Evolutionary conservation across 64 coral and sea anemone genomes (phyloP), one percentile per base, ranked within the genome.

Genomic region (Montipora efflorescens): DNA sequence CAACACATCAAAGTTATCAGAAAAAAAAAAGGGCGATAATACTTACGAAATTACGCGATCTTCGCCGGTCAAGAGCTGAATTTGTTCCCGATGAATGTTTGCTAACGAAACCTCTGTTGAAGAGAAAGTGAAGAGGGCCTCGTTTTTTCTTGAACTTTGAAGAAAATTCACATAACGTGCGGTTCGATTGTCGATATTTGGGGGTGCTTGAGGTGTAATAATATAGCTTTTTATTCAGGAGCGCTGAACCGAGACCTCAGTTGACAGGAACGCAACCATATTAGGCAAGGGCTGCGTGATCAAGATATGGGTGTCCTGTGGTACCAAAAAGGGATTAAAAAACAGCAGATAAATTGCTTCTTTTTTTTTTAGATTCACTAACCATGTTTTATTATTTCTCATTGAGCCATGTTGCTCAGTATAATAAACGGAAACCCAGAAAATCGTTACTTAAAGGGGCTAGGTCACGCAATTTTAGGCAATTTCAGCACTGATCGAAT

Each of bases 1-100:
- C 14, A 9, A 49, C 44, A 21, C 45, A 12, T 49, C 10, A 16
- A 47, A 78, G 3, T 3, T 13, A n/a, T 18, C 13, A 15, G 12
- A 1, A 28, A 36, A 36, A 36, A 49, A n/a, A 16, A 13, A 49
- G 49, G 15, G 76, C 76, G 7, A 78, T 13, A 78, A 78, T 15
- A 48, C 82, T 50, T 9, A 86, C 82, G 59, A 85, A 85, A 72
- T 3, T 50, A 70, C 13, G 18, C 8, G n/a, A n/a, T 70, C 68
- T 28, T 86, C 16, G 12, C 62, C 6, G 53, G 36, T 20, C 43
- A 59, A 64, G 8, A 44, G 47, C 8, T 10, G 36, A 22, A 4
- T 71, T 47, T 67, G 5, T 9, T 84, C 18, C 66, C 19, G 71
- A 20, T 16, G 21, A 86, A 67, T 14, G 14, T 64, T 28, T 67